Evolutionary conservation across 2,888 invertebrate genomes (phyloP), one percentile per base, ranked within the genome.

Genomic region (Tiliacea aurago): DNA sequence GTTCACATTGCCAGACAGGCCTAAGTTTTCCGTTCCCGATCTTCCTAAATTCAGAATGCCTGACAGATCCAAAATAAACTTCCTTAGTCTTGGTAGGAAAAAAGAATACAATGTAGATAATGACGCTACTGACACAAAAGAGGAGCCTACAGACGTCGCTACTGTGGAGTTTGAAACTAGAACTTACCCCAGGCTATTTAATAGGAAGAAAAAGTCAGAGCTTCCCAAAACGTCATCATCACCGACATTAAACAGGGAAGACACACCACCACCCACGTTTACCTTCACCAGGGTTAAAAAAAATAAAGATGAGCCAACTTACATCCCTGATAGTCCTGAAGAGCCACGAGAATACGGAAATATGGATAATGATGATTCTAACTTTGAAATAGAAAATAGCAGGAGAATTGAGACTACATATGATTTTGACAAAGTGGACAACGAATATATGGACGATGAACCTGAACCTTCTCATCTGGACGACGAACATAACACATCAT

Each of bases 181-280:
- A 85, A 98, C 98, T 0, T 98, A 98, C 90, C 98, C 98, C 0
- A 97, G 98, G 85, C 96, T 98, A 83, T 97, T 97, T 87, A 93
- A 91, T 75, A 94, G 93, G 85, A 96, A 96, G 86, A 96, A 96
- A 87, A 95, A 95, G 84, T 78, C 92, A 4, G 93, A 94, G 62
- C 81, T 95, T 47, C 91, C 93, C 7, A 96, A 96, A 86, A 96
- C 96, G 7, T 97, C 97, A 37, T 97, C 97, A 65, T 97, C 97
- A 0, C 96, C 96, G 0, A 95, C 92, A 47, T 89, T 95, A 74
- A 94, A 95, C 73, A 95, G 97, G 85, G 97, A 97, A 56, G 97
- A 96, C 76, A 97, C 97, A 2, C 97, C 97, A 49, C 97, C 97
- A 1, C 97, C 97, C 0, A 95, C 96, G 5, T 97, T 96, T 81